These are phyloP conservation scores for Pterois miles DNA, from an alignment of 2,797 vertebrate species.

Conservation along the genomic window DNA sequence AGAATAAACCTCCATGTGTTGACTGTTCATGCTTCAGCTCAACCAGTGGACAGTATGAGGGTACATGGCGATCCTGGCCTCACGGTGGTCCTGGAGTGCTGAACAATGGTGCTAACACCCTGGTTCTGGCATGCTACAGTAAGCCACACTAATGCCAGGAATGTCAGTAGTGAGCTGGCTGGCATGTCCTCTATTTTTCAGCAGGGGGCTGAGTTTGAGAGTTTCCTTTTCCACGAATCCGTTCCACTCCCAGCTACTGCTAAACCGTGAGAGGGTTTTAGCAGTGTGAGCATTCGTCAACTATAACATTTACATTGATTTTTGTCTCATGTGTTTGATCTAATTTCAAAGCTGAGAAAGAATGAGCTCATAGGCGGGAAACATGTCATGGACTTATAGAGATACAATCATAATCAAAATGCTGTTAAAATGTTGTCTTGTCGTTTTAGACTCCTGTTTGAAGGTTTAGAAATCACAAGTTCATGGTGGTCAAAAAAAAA, in stretches of 20 bases:
- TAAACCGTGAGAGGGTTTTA: neutral
- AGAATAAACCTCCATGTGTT: neutral
- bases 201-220: constrained; percentile 20
- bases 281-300: neutral
- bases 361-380: neutral
- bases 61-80: constrained; percentile 11
- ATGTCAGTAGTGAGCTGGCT: constrained; percentile 55
- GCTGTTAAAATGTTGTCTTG: neutral
- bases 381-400: too few species aligned
- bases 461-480: neutral
- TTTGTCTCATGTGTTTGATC: neutral
- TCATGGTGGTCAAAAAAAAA: neutral
- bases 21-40: neutral
- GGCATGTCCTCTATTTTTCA: constrained; percentile 26
- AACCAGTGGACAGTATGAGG: neutral
- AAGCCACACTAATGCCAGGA: constrained; percentile 67
- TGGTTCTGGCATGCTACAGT: constrained; percentile 46
- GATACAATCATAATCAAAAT: neutral
- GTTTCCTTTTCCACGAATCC: constrained; percentile 9
- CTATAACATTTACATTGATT: neutral
- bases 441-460: neutral
- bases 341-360: neutral
- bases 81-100: neutral
- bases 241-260: neutral
- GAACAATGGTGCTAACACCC: constrained; percentile 58